Evolutionary conservation across 2,888 invertebrate species (phyloP).

Genomic region (Drosophila merina): DNA sequence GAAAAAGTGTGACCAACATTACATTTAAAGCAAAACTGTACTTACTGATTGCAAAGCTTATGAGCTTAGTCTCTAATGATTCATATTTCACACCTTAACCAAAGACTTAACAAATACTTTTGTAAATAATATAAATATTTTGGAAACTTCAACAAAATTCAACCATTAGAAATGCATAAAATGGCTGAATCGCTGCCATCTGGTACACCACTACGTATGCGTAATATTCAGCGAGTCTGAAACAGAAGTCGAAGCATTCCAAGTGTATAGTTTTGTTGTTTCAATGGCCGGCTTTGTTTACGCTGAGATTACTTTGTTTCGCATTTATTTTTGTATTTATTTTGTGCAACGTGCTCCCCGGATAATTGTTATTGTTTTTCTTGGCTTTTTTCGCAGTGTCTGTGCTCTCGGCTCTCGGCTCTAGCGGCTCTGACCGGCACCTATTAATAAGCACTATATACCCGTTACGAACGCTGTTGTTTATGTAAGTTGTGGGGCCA

Average conservation of each 20-base stretch:
- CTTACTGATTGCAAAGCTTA: neutral
- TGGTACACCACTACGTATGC: constrained; percentile 15
- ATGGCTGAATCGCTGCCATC: neutral
- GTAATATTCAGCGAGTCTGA: constrained; percentile 5
- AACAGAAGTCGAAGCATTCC: constrained; percentile 6
- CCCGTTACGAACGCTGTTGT: constrained; percentile 19
- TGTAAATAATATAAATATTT: too few species aligned
- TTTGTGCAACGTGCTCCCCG: constrained; percentile 29
- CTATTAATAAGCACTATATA: constrained; percentile 28
- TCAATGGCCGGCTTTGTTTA: constrained; percentile 23
- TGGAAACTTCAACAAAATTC: too few species aligned
- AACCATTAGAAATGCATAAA: neutral
- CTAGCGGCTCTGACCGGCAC: constrained; percentile 12
- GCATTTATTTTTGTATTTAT: neutral
- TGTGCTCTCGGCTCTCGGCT: neutral
- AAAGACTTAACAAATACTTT: neutral
- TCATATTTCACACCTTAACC: neutral
- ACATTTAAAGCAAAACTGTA: neutral
- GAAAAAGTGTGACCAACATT: neutral
- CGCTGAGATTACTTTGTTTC: constrained; percentile 16
- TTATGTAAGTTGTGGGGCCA: constrained; percentile 31
- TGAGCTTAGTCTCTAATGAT: too few species aligned
- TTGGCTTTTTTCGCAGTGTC: neutral
- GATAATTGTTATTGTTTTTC: neutral
- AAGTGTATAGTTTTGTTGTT: neutral